phyloP scores from a whole-genome alignment of 2,113 vertebrate genomes.

The Alosa alosa region DNA sequence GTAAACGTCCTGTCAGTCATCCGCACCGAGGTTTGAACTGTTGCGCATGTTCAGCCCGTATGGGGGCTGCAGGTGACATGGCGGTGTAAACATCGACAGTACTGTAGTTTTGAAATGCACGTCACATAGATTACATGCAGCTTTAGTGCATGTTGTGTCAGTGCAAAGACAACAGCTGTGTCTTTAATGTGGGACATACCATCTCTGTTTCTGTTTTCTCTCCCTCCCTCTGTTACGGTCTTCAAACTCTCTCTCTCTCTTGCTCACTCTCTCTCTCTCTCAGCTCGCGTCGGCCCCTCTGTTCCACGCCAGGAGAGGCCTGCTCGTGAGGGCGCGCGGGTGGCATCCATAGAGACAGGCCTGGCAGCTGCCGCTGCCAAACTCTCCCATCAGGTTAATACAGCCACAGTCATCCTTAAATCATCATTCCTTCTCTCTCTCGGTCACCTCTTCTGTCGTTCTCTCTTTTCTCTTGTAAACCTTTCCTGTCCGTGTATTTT shows the following conservation, averaged over 20 bases:
- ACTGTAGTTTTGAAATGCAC: background rate
- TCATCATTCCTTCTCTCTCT: background rate
- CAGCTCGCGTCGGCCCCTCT: conserved; percentile 91
- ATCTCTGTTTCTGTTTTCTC: background rate
- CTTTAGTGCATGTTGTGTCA: background rate
- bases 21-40: background rate
- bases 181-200: conserved; percentile 1
- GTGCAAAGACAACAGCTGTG: background rate
- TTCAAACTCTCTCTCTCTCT: conserved; percentile 6
- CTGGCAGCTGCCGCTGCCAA: conserved; percentile 92
- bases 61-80: conserved; percentile 4
- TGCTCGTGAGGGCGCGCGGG: conserved; percentile 91
- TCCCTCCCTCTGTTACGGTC: background rate
- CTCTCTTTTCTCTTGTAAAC: background rate
- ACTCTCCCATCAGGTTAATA: conserved; percentile 91
- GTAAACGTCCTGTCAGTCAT: conserved; percentile 9
- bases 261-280: conserved; percentile 7
- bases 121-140: conserved; percentile 14
- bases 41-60: background rate
- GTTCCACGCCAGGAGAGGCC: conserved; percentile 93
- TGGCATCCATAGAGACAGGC: conserved; percentile 96
- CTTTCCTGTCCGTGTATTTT: no score
- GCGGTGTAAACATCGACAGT: background rate
- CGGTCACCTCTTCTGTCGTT: background rate
- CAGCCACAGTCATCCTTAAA: background rate